Conservation (phyloP, 2,797 vertebrate species). For the Austrolebias charrua region DNA sequence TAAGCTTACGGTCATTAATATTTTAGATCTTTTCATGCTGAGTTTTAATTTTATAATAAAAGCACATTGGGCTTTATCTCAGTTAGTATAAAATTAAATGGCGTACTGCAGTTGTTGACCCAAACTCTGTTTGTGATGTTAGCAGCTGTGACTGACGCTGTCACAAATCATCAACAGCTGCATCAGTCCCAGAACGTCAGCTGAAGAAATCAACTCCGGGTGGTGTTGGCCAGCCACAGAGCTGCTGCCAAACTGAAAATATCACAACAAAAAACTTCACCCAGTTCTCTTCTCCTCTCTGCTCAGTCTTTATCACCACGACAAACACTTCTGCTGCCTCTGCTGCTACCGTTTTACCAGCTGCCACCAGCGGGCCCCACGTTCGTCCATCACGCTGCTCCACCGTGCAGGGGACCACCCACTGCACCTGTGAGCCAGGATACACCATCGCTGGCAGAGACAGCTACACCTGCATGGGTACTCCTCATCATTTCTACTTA, state of each 20-base stretch:
- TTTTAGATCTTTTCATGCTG: neutral
- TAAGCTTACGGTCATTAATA: too few species aligned
- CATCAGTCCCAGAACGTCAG: slow-evolving; percentile 7
- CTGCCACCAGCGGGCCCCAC: slow-evolving; percentile 62
- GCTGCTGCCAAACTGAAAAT: neutral
- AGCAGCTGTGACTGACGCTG: slow-evolving; percentile 11
- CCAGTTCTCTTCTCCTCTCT: slow-evolving; percentile 4
- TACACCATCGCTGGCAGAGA: slow-evolving; percentile 79
- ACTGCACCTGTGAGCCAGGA: slow-evolving; percentile 83
- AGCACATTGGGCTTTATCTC: neutral
- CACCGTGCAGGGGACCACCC: slow-evolving; percentile 76
- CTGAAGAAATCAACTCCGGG: neutral
- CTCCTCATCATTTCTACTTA: neutral
- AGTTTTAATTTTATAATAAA: too few species aligned
- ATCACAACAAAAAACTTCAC: neutral
- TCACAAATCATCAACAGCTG: slow-evolving; percentile 5
- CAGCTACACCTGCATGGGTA: slow-evolving; percentile 78
- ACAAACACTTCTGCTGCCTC: slow-evolving; percentile 71
- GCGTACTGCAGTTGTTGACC: neutral
- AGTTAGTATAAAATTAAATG: neutral
- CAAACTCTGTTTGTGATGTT: neutral
- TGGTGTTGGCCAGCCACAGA: neutral
- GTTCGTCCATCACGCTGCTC: slow-evolving; percentile 76
- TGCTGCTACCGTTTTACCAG: slow-evolving; percentile 64
- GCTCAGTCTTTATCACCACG: slow-evolving; percentile 74